phyloP scores from a whole-genome alignment of 2,888 invertebrate genomes.

The Dioctria rufipes region DNA sequence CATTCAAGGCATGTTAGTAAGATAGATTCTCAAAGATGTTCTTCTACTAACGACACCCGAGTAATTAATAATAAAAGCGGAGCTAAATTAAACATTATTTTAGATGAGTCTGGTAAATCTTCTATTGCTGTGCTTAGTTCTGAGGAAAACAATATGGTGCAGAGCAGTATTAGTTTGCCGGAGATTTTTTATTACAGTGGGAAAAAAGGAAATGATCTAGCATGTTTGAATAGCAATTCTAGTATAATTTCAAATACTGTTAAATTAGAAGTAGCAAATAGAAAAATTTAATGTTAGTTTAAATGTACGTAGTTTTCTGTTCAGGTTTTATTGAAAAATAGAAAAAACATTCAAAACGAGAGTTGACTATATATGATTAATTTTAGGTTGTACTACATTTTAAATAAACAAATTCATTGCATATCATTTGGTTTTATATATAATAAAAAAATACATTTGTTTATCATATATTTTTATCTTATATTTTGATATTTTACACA shows the following conservation, averaged over 20 bases:
- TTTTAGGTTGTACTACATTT: no score
- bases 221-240: slow-evolving; percentile 18
- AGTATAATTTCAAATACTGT: slow-evolving; percentile 37
- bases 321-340: no score
- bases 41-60: background rate
- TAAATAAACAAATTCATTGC: no score
- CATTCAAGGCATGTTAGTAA: background rate
- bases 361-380: no score
- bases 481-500: no score
- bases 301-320: no score
- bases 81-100: slow-evolving; percentile 27
- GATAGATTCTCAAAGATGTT: background rate
- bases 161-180: slow-evolving; percentile 48
- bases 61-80: background rate
- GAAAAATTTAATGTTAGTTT: slow-evolving; percentile 5
- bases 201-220: slow-evolving; percentile 27
- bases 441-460: no score
- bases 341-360: no score
- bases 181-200: slow-evolving; percentile 31
- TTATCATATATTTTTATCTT: no score
- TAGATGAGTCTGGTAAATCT: slow-evolving; percentile 43
- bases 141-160: slow-evolving; percentile 11
- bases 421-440: no score
- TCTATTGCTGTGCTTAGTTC: background rate
- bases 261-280: slow-evolving; percentile 29